Percentiles rank a stretch among this genome's conserved stretches.
Evolutionary conservation across 2,888 invertebrate genomes (phyloP).

Genomic region (Epinotia ramella): DNA sequence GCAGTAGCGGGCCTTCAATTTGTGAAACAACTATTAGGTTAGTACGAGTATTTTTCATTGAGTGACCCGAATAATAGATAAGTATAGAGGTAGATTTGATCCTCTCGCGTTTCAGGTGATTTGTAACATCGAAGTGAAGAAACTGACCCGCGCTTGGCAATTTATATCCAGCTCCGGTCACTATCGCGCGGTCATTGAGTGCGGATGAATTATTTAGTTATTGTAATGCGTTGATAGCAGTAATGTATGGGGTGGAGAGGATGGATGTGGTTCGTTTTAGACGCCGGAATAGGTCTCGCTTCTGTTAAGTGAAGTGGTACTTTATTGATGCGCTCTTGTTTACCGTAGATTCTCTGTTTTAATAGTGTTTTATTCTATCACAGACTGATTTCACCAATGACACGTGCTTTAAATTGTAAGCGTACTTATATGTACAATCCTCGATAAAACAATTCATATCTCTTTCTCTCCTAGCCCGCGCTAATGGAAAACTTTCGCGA

Average conservation of each 20-base stretch:
- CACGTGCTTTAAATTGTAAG: neutral
- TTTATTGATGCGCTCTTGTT: conserved; percentile 19
- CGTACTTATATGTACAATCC: neutral
- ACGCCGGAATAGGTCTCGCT: neutral
- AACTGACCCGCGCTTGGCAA: conserved; percentile 21
- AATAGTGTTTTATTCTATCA: neutral
- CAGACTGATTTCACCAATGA: neutral
- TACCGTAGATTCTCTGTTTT: conserved; percentile 5
- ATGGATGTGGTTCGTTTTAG: conserved; percentile 29
- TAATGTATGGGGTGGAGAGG: conserved; percentile 35
- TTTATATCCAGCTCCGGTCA: conserved; percentile 26
- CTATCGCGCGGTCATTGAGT: conserved; percentile 34
- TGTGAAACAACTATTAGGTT: neutral
- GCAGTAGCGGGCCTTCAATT: too few relatives aligned
- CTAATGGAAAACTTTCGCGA: neutral
- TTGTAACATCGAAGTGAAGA: conserved; percentile 14
- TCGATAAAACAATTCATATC: neutral
- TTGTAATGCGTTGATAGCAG: conserved; percentile 44
- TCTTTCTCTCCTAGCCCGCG: neutral
- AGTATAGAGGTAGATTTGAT: neutral
- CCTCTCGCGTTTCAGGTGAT: conserved; percentile 15
- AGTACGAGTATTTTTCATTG: neutral
- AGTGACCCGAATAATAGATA: neutral
- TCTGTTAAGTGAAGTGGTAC: conserved; percentile 14
- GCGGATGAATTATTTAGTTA: conserved; percentile 45